These are phyloP conservation scores for Strigamia transsilvanica DNA, from an alignment of 2,888 invertebrate species.

Conservation along the genomic window DNA sequence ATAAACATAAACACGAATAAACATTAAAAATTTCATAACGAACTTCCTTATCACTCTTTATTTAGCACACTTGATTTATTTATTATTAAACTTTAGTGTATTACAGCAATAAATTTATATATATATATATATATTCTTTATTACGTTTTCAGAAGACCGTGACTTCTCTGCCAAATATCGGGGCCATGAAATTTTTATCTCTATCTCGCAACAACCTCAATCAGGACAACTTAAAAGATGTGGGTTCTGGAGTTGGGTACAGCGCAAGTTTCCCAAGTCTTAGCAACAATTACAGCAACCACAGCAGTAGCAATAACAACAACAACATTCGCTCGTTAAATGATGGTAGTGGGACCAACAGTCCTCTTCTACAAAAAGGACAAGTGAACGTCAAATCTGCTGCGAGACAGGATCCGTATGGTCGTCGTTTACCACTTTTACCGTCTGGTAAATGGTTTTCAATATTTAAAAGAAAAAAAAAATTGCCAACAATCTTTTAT, in stretches of 20 bases:
- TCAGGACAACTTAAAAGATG: constrained; percentile 47
- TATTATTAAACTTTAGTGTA: constrained; percentile 29
- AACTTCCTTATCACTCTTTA: constrained; percentile 23
- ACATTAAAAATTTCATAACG: constrained; percentile 34
- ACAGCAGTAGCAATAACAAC: constrained; percentile 51
- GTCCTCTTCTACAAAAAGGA: constrained; percentile 53
- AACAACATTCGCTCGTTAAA: constrained; percentile 52
- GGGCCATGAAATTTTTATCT: constrained; percentile 53
- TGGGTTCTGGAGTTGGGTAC: constrained; percentile 18
- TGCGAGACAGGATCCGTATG: constrained; percentile 63
- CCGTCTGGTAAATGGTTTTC: constrained; percentile 67
- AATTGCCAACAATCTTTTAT: neutral
- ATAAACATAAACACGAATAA: constrained; percentile 32
- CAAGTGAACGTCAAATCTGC: constrained; percentile 44
- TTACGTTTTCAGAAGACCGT: constrained; percentile 50
- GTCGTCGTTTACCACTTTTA: constrained; percentile 68
- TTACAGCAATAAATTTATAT: constrained; percentile 13
- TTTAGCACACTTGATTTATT: neutral
- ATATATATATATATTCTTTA: constrained; percentile 12
- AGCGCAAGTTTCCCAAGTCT: constrained; percentile 52
- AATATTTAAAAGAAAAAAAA: neutral
- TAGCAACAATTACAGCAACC: constrained; percentile 51
- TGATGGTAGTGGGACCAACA: constrained; percentile 52
- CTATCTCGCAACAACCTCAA: constrained; percentile 51
- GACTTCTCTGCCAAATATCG: constrained; percentile 52